Conservation (phyloP, 2,888 invertebrate genomes). For the Lepidocyrtinus sp. region DNA sequence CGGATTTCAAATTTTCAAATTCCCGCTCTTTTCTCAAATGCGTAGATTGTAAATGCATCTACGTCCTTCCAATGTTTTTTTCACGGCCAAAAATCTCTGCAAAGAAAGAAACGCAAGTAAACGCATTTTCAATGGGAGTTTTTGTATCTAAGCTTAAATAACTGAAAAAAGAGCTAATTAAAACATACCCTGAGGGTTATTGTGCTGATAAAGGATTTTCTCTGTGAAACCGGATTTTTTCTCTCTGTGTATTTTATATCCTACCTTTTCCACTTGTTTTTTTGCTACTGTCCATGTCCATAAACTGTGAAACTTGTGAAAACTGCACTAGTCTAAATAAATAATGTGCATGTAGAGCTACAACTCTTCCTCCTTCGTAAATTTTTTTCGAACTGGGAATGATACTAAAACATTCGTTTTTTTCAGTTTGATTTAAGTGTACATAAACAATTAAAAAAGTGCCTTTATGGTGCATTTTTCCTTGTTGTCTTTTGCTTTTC, state of each 20-base stretch:
- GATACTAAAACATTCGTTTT: not conserved
- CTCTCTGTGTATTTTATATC: constrained; percentile 22
- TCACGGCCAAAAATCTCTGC: too few species aligned
- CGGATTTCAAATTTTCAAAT: too few species aligned
- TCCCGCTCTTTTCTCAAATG: too few species aligned
- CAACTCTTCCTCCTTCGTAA: not conserved
- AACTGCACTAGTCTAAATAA: not conserved
- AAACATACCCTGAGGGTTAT: constrained; percentile 60
- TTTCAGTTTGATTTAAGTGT: not conserved
- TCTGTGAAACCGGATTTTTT: constrained; percentile 64
- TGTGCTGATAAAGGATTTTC: constrained; percentile 53
- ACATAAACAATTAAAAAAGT: not conserved
- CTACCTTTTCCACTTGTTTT: too few species aligned
- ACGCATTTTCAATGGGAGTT: too few species aligned
- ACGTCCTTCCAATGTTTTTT: too few species aligned
- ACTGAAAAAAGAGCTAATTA: constrained; percentile 66
- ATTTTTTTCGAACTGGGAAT: not conserved
- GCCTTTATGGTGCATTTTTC: not conserved
- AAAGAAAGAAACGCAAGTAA: too few species aligned
- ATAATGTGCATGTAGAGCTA: not conserved
- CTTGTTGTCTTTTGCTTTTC: not conserved
- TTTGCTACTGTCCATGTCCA: constrained; percentile 48
- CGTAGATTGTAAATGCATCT: too few species aligned
- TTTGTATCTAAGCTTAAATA: too few species aligned
- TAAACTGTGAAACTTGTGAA: constrained; percentile 25